These are phyloP conservation scores for Sitta europaea DNA, from an alignment of 2,113 vertebrate species.

Conservation along the genomic window DNA sequence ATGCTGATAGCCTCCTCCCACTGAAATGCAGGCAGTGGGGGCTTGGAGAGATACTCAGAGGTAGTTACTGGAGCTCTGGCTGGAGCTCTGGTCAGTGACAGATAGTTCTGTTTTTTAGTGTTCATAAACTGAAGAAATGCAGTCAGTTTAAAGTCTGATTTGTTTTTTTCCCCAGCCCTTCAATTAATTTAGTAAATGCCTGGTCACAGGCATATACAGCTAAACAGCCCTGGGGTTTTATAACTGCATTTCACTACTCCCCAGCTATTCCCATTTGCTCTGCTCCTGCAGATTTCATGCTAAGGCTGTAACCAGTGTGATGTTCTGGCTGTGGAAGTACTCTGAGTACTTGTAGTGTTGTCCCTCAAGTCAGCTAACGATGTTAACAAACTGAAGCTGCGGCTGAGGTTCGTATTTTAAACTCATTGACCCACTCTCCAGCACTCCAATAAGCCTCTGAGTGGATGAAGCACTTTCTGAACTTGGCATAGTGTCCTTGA, in stretches of 20 bases:
- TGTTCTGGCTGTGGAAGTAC: not conserved
- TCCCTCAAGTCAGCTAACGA: not conserved
- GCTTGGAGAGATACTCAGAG: not conserved
- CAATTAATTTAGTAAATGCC: not conserved
- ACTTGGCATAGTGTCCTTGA: not conserved
- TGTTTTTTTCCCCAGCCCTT: rapidly evolving
- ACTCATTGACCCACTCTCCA: not conserved
- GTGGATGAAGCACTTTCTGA: not conserved
- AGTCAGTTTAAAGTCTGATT: not conserved
- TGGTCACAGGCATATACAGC: not conserved
- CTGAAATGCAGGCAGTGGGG: not conserved
- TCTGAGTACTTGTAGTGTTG: not conserved
- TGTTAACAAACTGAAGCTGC: not conserved
- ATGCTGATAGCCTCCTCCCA: not conserved
- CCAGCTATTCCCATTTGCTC: not conserved
- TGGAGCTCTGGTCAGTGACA: not conserved
- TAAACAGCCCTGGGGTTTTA: not conserved
- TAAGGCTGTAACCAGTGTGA: not conserved
- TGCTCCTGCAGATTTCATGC: not conserved
- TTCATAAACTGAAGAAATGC: not conserved
- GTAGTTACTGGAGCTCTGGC: not conserved
- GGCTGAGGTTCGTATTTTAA: not conserved
- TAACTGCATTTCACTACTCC: not conserved
- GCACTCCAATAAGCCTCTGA: not conserved
- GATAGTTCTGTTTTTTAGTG: not conserved